Evolutionary conservation across 2,113 vertebrate species (phyloP).

Genomic region (Mobula birostris): DNA sequence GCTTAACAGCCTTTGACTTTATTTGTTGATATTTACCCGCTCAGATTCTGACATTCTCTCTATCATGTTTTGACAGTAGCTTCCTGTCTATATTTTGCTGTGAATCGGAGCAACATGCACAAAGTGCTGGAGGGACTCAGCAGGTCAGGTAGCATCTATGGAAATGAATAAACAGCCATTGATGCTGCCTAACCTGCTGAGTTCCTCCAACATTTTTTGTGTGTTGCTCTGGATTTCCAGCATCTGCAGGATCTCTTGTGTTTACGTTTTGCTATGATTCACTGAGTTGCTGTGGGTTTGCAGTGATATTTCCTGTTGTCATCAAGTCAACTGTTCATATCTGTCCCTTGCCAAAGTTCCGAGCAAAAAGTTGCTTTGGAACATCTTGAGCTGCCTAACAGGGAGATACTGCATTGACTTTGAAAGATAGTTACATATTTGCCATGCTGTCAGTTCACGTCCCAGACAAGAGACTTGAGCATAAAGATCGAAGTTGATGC

Average conservation of each 20-base stretch:
- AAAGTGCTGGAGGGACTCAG: too few relatives aligned
- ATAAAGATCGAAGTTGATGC: too few relatives aligned
- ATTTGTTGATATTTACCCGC: constrained; percentile 54
- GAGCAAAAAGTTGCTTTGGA: neutral
- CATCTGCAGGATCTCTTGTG: too few relatives aligned
- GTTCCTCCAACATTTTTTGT: too few relatives aligned
- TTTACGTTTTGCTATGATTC: constrained; percentile 36
- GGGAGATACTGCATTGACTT: neutral
- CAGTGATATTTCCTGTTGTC: constrained; percentile 39
- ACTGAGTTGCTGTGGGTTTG: constrained; percentile 41
- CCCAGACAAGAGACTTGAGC: too few relatives aligned
- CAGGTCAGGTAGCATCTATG: too few relatives aligned
- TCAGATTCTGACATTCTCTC: constrained; percentile 61
- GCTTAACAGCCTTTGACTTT: constrained; percentile 61
- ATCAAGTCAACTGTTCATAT: constrained; percentile 45
- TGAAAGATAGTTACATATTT: neutral
- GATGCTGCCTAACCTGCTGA: too few relatives aligned
- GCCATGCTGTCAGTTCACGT: neutral
- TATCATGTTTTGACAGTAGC: constrained; percentile 50
- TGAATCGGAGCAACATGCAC: too few relatives aligned
- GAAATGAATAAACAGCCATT: too few relatives aligned
- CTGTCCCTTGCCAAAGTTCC: constrained; percentile 17
- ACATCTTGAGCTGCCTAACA: neutral
- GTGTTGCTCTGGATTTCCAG: too few relatives aligned
- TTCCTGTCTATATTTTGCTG: constrained; percentile 44